Conservation (phyloP, 2,113 vertebrate species). For the Micromys minutus region DNA sequence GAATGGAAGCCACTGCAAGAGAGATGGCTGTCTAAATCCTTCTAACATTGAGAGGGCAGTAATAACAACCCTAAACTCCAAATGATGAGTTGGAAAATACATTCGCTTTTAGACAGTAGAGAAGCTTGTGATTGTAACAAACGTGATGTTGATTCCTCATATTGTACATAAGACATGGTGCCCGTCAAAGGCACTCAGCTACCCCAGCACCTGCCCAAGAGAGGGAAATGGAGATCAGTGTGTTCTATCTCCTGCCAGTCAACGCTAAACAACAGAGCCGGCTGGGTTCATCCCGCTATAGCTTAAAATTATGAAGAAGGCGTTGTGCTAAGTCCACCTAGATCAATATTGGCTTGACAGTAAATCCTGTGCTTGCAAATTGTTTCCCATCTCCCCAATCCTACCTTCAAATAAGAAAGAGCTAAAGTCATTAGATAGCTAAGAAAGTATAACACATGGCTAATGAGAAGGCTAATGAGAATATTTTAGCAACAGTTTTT, state of each 20-base stretch:
- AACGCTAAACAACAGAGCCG: background rate
- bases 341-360: constrained; percentile 15
- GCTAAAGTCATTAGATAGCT: background rate
- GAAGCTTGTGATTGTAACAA: background rate
- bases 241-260: background rate
- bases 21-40: background rate
- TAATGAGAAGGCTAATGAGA: constrained; percentile 43
- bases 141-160: background rate
- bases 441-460: constrained; percentile 45
- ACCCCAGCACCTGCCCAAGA: background rate
- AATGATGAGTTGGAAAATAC: background rate
- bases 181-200: background rate
- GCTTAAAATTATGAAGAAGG: background rate
- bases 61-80: background rate
- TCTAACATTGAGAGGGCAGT: background rate
- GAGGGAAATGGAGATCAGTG: background rate
- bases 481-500: constrained; percentile 55
- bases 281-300: background rate
- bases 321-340: background rate
- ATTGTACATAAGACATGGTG: background rate
- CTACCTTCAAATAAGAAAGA: background rate
- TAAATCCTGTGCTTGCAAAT: constrained; percentile 24
- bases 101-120: constrained; percentile 4
- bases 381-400: background rate
- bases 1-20: background rate